Conservation (phyloP, 2,113 vertebrate species). For the Parus major region DNA sequence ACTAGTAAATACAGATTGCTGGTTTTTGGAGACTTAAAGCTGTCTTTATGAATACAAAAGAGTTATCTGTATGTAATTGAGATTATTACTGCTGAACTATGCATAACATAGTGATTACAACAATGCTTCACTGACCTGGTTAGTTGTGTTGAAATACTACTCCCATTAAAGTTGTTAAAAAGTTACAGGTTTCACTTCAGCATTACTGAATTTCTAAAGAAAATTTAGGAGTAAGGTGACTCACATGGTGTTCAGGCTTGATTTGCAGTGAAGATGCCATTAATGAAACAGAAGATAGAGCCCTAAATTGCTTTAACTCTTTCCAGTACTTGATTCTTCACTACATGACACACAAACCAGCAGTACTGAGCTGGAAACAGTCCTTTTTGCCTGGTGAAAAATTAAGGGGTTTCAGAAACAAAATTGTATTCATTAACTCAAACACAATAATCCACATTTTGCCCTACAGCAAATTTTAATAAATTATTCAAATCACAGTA, state of each 20-base stretch:
- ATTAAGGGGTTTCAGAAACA: not conserved
- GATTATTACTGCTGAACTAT: not conserved
- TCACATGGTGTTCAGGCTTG: not conserved
- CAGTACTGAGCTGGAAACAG: not conserved
- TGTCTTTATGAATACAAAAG: not conserved
- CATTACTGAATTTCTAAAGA: not conserved
- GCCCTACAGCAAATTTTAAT: not conserved
- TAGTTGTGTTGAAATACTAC: not conserved
- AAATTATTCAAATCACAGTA: not conserved
- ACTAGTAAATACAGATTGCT: conserved; percentile 8
- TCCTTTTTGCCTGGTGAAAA: not conserved
- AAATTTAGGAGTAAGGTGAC: not conserved
- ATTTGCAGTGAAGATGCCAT: not conserved
- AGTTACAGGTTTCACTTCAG: not conserved
- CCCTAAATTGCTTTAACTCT: conserved; percentile 3
- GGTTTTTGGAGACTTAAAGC: conserved; percentile 8
- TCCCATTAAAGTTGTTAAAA: not conserved
- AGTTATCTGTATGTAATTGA: not conserved
- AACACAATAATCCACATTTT: not conserved
- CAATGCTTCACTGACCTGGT: not conserved
- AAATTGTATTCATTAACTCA: not conserved
- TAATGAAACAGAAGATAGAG: not conserved
- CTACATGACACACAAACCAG: not conserved
- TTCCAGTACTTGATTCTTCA: not conserved
- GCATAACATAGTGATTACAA: not conserved